These are phyloP conservation scores for Tyto alba DNA, from an alignment of 2,113 vertebrate genomes.

Conservation along the genomic window DNA sequence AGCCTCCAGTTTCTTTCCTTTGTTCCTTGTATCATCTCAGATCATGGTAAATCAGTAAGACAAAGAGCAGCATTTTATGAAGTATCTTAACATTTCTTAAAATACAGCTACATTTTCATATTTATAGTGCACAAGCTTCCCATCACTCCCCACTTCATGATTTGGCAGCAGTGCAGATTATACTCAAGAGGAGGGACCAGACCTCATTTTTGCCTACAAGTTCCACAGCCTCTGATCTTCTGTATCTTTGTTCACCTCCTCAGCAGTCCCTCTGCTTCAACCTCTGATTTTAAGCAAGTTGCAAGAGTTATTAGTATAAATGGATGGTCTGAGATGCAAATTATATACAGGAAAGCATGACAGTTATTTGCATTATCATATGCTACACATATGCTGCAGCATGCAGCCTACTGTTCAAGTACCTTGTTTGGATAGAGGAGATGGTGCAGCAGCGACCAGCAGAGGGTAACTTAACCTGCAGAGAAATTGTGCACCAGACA, in stretches of 20 bases:
- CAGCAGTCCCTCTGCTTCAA: background rate
- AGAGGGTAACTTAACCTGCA: background rate
- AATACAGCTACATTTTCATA: background rate
- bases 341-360: background rate
- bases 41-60: background rate
- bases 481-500: background rate
- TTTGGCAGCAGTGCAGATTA: background rate
- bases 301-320: background rate
- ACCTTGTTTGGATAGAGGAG: background rate
- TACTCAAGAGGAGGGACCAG: background rate
- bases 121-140: background rate
- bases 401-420: background rate
- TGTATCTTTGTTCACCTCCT: background rate
- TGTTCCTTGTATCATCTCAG: background rate
- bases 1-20: background rate
- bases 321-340: background rate
- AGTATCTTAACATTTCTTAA: background rate
- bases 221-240: background rate
- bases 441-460: background rate
- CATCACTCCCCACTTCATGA: background rate
- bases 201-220: background rate
- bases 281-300: background rate
- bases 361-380: fast-evolving
- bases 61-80: background rate
- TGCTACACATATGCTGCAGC: background rate